phyloP scores from a whole-genome alignment of 23 tunicate species.

The Ciona savignyi region DNA sequence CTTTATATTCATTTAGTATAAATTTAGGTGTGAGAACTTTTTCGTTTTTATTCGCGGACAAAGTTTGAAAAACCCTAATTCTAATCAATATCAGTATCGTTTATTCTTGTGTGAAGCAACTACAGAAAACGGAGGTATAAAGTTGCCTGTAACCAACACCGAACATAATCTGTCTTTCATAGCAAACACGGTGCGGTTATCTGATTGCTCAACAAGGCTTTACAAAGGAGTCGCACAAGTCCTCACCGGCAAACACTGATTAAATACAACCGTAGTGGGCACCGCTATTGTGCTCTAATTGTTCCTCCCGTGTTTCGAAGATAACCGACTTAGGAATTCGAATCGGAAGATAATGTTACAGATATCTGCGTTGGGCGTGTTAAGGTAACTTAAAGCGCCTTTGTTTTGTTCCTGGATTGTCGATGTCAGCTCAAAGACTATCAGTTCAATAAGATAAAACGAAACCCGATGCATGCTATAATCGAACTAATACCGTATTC shows the following conservation, averaged over 20 bases:
- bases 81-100: neutral
- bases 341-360: constrained; percentile 15
- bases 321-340: neutral
- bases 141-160: too few species aligned
- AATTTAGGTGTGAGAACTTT: too few species aligned
- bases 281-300: neutral
- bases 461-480: too few species aligned
- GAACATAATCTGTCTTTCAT: too few species aligned
- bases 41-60: too few species aligned
- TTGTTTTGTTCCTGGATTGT: neutral
- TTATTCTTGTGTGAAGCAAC: neutral
- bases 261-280: neutral
- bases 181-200: neutral
- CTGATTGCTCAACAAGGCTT: neutral
- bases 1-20: too few species aligned
- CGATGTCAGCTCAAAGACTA: too few species aligned
- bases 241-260: neutral
- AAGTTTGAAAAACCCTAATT: too few species aligned
- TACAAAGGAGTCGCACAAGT: neutral
- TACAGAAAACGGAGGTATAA: too few species aligned
- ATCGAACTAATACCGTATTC: too few species aligned
- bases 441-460: too few species aligned
- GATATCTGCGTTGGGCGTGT: constrained; percentile 32
- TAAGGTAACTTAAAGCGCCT: constrained; percentile 14
- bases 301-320: neutral